These are phyloP conservation scores for Entelurus aequoreus DNA, from an alignment of 2,113 vertebrate species.

Conservation along the genomic window DNA sequence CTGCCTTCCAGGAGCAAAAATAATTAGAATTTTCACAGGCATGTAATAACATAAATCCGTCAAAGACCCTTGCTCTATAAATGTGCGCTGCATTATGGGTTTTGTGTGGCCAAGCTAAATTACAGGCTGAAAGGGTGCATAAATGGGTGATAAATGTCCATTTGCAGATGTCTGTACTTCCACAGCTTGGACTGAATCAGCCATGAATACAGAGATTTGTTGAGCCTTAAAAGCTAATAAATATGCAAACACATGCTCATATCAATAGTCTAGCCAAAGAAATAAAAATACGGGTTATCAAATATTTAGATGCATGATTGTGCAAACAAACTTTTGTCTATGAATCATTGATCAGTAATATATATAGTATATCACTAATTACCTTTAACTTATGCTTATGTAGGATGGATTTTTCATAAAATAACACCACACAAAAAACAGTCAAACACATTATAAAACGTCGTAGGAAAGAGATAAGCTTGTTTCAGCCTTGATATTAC, in stretches of 20 bases:
- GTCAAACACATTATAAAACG: slow-evolving; percentile 38
- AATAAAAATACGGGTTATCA: slow-evolving; percentile 38
- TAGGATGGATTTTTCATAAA: background rate
- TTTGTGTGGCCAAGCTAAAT: slow-evolving; percentile 36
- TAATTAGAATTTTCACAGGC: slow-evolving; percentile 36
- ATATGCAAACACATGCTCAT: slow-evolving; percentile 55
- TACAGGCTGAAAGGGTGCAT: slow-evolving; percentile 21
- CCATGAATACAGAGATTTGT: slow-evolving; percentile 39
- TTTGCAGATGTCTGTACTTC: slow-evolving; percentile 39
- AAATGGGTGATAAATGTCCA: slow-evolving; percentile 50
- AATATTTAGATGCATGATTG: slow-evolving; percentile 48
- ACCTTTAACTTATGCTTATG: background rate
- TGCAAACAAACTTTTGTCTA: slow-evolving; percentile 28
- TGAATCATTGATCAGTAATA: background rate
- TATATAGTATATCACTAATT: background rate
- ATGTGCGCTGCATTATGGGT: slow-evolving; percentile 40
- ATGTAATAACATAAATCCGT: slow-evolving; percentile 46
- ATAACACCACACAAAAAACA: background rate
- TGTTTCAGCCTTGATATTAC: background rate
- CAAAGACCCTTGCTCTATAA: slow-evolving; percentile 26
- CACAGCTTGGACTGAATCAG: slow-evolving; percentile 45
- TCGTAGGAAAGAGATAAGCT: slow-evolving; percentile 1
- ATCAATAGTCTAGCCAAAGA: slow-evolving; percentile 39
- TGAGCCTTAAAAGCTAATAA: slow-evolving; percentile 57
- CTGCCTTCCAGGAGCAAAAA: slow-evolving; percentile 15